These are phyloP conservation scores for Saxidomus purpurata DNA, from an alignment of 1,140 invertebrate species.

Conservation along the genomic window DNA sequence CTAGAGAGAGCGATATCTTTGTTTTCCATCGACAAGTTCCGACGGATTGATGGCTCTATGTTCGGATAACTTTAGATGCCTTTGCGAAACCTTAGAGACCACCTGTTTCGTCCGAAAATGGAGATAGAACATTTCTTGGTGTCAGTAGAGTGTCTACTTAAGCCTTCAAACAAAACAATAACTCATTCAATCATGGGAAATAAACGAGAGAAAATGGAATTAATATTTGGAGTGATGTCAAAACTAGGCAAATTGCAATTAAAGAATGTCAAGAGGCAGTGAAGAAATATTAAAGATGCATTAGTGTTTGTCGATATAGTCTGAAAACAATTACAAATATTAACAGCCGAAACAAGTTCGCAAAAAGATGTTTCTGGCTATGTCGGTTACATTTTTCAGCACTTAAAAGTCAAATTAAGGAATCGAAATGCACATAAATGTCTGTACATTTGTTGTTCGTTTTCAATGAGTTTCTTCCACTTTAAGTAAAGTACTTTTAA, in stretches of 20 bases:
- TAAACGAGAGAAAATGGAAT: conserved; percentile 23
- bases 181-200: conserved; percentile 16
- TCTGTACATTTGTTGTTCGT: too few species aligned
- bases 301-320: conserved; percentile 6
- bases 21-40: neutral
- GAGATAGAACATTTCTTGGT: neutral
- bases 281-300: conserved; percentile 56
- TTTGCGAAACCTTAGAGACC: neutral
- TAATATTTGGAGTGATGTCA: conserved; percentile 43
- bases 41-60: neutral
- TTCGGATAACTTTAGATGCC: neutral
- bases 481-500: too few species aligned
- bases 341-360: too few species aligned
- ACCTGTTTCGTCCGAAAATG: neutral
- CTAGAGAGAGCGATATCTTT: neutral
- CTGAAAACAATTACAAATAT: too few species aligned
- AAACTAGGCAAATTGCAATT: conserved; percentile 26
- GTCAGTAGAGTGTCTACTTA: neutral
- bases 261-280: conserved; percentile 18
- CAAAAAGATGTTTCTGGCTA: too few species aligned
- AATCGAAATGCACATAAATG: too few species aligned
- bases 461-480: too few species aligned
- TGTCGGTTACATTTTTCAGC: too few species aligned
- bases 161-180: conserved; percentile 20
- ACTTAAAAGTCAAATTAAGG: too few species aligned